Evolutionary conservation across 2,797 vertebrate species (phyloP), one percentile per base, ranked within the genome.

Genomic region (Sebastes iracundus): DNA sequence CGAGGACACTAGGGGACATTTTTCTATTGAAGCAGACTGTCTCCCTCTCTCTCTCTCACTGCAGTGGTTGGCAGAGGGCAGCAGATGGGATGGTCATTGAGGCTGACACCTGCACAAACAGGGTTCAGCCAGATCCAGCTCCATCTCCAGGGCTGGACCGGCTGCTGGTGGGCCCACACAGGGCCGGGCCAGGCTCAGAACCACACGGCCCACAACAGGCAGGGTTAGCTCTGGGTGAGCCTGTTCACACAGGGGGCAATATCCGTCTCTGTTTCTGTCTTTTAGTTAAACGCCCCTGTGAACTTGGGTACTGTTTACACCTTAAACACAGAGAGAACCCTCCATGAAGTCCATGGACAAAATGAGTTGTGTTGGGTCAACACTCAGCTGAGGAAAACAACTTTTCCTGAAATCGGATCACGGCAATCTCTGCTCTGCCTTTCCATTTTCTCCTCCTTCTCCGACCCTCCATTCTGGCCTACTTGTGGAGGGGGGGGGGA

Each of bases 31-130:
- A 16, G 35, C 59, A 25, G 58, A 7, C 38, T 23, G 4, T 55
- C 11, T 22, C 22, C 12, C 22, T 79, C 33, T 77, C 53, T 23
- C 22, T 80, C 33, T 78, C 58, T 22, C 23, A 6, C 35, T 53
- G 25, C 23, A 8, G 61, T 62, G 66, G 83, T 75, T 66, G 79
- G 81, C 70, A 79, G 30, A 75, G 74, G 79, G 82, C 72, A 70
- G 77, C 79, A 86, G 85, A 79, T 66, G 22, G 79, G 77, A 62
- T 38, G 76, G 70, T 83, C 73, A 67, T 59, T 28, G 80, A 77
- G 64, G 78, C 79, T 56, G 74, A 89, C 92, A 93, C 90, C 90
- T 94, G 90, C 87, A 91, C 67, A 91, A 93, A 93, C 91, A 94
- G 78, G 69, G 53, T 76, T 38, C 72, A 75, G 78, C 18, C 49